Percentiles rank a stretch among this genome's conserved stretches.
phyloP scores from a whole-genome alignment of 2,888 invertebrate genomes.

The Caenorhabditis sulstoni region DNA sequence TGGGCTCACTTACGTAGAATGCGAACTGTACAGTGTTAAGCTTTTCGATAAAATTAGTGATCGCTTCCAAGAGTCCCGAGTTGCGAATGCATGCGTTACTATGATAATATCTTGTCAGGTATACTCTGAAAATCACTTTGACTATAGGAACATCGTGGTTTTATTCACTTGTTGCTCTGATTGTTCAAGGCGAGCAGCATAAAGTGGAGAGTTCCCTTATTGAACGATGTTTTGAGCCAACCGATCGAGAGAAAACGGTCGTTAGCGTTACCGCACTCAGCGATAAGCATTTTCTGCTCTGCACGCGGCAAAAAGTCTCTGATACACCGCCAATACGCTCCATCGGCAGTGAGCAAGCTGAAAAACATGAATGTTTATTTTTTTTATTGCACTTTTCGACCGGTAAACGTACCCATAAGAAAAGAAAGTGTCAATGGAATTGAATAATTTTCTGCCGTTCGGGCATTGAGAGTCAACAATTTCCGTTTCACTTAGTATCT shows the following conservation, averaged over 20 bases:
- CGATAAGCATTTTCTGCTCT: constrained; percentile 68
- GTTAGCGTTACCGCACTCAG: constrained; percentile 65
- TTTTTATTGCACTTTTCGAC: background rate
- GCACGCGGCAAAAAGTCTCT: constrained; percentile 71
- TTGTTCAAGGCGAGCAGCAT: constrained; percentile 70
- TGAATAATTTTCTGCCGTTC: constrained; percentile 63
- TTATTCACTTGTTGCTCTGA: constrained; percentile 46
- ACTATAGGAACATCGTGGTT: background rate
- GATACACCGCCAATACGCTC: constrained; percentile 74
- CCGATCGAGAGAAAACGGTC: constrained; percentile 72
- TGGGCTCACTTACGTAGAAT: constrained; percentile 60
- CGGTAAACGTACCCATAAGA: constrained; percentile 66
- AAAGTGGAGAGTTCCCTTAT: constrained; percentile 73
- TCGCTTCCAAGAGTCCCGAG: constrained; percentile 60
- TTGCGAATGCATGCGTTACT: constrained; percentile 69
- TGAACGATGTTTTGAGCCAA: constrained; percentile 77
- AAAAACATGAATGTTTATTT: constrained; percentile 24
- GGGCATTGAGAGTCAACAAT: constrained; percentile 60
- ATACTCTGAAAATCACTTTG: constrained; percentile 39
- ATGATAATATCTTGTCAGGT: constrained; percentile 65
- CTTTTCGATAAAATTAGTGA: constrained; percentile 55
- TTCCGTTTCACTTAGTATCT: constrained; percentile 62
- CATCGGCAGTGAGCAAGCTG: constrained; percentile 67
- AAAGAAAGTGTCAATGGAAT: constrained; percentile 70
- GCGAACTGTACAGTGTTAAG: constrained; percentile 67